These are phyloP conservation scores for Pygoscelis antarcticus DNA, from an alignment of 2,113 vertebrate genomes.

Conservation along the genomic window DNA sequence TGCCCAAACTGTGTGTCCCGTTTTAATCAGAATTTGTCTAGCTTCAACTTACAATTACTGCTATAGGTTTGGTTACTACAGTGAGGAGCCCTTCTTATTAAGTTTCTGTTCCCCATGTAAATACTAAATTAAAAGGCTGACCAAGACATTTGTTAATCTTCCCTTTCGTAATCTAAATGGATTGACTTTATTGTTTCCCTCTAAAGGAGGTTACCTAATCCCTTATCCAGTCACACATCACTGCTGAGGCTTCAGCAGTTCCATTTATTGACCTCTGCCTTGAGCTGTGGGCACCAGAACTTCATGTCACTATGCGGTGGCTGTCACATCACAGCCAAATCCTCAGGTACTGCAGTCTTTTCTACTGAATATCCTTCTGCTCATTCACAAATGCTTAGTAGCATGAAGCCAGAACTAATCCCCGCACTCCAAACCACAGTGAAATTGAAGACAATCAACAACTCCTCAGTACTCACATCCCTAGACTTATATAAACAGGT, in stretches of 20 bases:
- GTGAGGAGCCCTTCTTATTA: neutral
- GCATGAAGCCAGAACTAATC: neutral
- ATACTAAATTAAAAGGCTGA: neutral
- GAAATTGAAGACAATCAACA: neutral
- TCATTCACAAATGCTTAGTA: neutral
- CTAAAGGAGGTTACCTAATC: neutral
- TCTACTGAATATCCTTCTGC: neutral
- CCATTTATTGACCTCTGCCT: neutral
- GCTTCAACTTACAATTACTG: neutral
- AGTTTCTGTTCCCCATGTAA: neutral
- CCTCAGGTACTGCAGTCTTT: neutral
- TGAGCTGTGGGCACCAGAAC: neutral
- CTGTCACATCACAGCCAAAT: neutral
- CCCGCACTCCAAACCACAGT: neutral
- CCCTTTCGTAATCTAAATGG: neutral
- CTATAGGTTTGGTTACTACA: neutral
- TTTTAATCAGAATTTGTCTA: neutral
- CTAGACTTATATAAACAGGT: neutral
- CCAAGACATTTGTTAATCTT: neutral
- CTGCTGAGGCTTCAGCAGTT: neutral
- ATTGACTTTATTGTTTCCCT: neutral
- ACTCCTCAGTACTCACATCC: neutral
- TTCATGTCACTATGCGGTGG: accelerated
- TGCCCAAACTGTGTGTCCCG: neutral
- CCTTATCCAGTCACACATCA: neutral